Conservation (phyloP, 1,140 invertebrate genomes). For the Wasmannia auropunctata region DNA sequence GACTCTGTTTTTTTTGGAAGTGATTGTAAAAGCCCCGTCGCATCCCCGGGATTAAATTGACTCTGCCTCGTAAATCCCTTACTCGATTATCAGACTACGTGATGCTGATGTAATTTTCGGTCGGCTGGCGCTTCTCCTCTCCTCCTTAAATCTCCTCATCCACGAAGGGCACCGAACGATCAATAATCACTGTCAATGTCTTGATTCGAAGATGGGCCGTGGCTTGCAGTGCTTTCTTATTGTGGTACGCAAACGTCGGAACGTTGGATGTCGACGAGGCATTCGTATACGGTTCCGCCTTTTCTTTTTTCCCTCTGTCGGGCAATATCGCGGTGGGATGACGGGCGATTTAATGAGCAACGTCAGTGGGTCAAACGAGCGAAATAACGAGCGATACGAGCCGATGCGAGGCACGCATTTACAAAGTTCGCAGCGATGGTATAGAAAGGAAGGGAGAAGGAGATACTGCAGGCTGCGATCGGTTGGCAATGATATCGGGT, state of each 20-base stretch:
- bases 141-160: not conserved
- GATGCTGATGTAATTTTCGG: constrained; percentile 45
- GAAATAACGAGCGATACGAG: constrained; percentile 61
- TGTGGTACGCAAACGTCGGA: not conserved
- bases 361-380: constrained; percentile 51
- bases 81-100: constrained; percentile 39
- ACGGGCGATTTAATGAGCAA: constrained; percentile 38
- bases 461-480: constrained; percentile 49
- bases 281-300: not conserved
- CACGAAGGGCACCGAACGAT: not conserved
- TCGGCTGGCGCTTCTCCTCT: not conserved
- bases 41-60: constrained; percentile 51
- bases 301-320: not conserved
- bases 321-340: constrained; percentile 2
- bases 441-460: constrained; percentile 2
- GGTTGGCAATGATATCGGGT: constrained; percentile 70
- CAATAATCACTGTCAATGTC: constrained; percentile 9
- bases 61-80: constrained; percentile 39
- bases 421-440: not conserved
- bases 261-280: not conserved
- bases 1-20: constrained; percentile 8
- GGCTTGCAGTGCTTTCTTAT: not conserved
- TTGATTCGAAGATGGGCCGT: not conserved
- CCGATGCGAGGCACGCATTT: constrained; percentile 27
- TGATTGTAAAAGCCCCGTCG: constrained; percentile 41